Conservation (phyloP, 2,797 vertebrate species). For the Myripristis murdjan region DNA sequence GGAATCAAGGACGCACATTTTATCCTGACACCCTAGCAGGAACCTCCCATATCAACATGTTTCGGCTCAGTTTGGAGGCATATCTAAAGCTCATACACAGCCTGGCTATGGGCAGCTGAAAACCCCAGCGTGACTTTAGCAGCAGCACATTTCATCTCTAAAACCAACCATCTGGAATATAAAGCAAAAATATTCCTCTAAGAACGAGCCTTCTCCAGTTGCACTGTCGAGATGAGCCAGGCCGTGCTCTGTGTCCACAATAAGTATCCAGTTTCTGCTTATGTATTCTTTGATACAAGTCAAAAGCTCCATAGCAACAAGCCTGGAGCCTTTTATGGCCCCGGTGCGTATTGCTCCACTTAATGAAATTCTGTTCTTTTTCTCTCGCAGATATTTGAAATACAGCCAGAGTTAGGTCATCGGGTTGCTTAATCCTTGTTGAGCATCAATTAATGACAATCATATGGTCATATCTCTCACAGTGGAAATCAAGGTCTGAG, state of each 20-base stretch:
- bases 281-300: constrained; percentile 69
- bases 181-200: constrained; percentile 37
- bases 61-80: constrained; percentile 12
- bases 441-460: constrained; percentile 55
- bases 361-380: constrained; percentile 75
- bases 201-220: constrained; percentile 48
- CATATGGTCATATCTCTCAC: constrained; percentile 15
- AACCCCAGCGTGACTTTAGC: constrained; percentile 18
- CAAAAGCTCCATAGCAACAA: constrained; percentile 82
- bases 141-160: constrained; percentile 18
- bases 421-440: constrained; percentile 38
- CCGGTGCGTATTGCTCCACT: constrained; percentile 59
- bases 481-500: constrained; percentile 24
- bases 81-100: constrained; percentile 22
- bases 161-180: constrained; percentile 63
- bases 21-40: constrained; percentile 9
- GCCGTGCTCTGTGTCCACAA: constrained; percentile 70
- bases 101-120: constrained; percentile 19
- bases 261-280: constrained; percentile 71
- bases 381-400: constrained; percentile 48
- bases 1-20: constrained; percentile 27
- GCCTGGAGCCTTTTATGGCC: constrained; percentile 71
- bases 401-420: constrained; percentile 16
- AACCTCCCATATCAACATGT: constrained; percentile 12
- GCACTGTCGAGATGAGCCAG: constrained; percentile 46